These are phyloP conservation scores for Tenebrio molitor DNA, from an alignment of 1,140 invertebrate genomes.

Conservation along the genomic window DNA sequence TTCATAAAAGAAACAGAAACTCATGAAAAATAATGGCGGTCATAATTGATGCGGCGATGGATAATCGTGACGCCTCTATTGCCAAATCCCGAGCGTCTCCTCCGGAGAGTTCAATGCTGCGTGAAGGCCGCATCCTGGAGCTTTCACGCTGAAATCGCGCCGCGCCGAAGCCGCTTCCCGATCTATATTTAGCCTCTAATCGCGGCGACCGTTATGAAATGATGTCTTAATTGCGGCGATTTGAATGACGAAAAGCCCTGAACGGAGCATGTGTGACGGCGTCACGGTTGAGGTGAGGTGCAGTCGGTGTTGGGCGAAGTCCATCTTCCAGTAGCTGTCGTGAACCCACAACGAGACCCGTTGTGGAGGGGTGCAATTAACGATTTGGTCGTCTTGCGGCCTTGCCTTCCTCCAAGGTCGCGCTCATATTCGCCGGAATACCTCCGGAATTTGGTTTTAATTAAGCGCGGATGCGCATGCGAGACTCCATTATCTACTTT, in stretches of 20 bases:
- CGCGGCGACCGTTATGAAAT: neutral
- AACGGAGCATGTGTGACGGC: conserved; percentile 1
- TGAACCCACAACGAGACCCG: neutral
- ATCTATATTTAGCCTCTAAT: conserved; percentile 1
- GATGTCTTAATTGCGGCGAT: neutral
- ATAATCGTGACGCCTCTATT: conserved; percentile 3
- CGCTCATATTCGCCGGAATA: conserved; percentile 7
- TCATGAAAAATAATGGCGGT: conserved; percentile 22
- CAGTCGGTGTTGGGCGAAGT: too few species aligned
- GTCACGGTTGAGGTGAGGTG: neutral
- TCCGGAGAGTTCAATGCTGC: too few species aligned
- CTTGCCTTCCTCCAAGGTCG: conserved; percentile 22
- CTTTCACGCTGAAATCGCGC: too few species aligned
- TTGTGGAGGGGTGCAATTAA: conserved; percentile 1
- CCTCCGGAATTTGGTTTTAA: neutral
- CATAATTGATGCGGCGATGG: neutral
- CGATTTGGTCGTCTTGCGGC: conserved; percentile 1
- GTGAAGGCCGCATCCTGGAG: too few species aligned
- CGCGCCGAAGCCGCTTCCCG: too few species aligned
- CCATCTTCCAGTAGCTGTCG: too few species aligned
- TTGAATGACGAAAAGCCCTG: conserved; percentile 4
- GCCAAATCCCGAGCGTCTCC: too few species aligned
- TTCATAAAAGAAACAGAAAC: conserved; percentile 7
- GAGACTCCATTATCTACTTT: neutral
- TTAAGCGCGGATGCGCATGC: too few species aligned